phyloP scores from a whole-genome alignment of 2,888 invertebrate genomes.

The Arctia plantaginis region DNA sequence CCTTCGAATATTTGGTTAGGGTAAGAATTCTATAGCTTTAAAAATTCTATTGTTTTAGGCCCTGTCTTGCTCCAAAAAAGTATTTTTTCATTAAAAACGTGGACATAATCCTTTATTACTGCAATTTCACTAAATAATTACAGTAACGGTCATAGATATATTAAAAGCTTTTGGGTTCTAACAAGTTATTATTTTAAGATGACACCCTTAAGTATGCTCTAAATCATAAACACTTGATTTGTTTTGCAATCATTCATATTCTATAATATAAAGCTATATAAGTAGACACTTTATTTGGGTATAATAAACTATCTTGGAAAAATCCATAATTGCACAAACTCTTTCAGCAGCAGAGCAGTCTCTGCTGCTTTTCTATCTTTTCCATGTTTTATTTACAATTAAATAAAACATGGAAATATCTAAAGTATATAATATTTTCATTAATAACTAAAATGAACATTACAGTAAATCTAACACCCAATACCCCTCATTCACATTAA shows the following conservation, averaged over 20 bases:
- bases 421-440: background rate
- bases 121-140: background rate
- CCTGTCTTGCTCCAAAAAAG: no score
- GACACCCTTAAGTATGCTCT: background rate
- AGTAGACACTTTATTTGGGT: background rate
- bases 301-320: background rate
- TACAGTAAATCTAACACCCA: slow-evolving; percentile 30
- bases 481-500: slow-evolving; percentile 29
- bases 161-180: background rate
- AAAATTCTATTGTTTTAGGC: no score
- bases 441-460: background rate
- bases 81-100: background rate
- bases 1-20: background rate
- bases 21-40: no score
- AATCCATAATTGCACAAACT: background rate
- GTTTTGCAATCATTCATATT: slow-evolving; percentile 1
- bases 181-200: background rate
- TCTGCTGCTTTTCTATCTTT: no score
- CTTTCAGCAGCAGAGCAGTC: background rate
- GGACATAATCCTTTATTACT: background rate
- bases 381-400: no score
- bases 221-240: background rate
- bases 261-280: background rate
- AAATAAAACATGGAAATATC: background rate
- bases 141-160: background rate